Percentiles rank a stretch among this genome's conserved stretches.
phyloP scores from a whole-genome alignment of 2,888 invertebrate species.

The Sussaba pulchella region DNA sequence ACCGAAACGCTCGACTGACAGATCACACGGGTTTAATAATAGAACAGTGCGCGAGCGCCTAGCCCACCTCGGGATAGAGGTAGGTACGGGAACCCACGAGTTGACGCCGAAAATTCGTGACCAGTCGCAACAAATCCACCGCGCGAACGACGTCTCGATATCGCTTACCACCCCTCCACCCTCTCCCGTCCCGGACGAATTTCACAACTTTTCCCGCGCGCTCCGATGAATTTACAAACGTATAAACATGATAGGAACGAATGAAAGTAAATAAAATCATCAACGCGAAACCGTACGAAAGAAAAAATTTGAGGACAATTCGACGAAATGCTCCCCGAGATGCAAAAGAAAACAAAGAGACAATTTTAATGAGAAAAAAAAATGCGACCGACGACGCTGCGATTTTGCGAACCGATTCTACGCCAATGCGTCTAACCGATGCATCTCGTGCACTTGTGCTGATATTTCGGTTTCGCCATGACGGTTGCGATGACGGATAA shows the following conservation, averaged over 20 bases:
- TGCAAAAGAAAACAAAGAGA: neutral
- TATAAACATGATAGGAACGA: no score
- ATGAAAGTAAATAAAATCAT: no score
- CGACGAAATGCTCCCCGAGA: no score
- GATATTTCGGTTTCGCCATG: no score
- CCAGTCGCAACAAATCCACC: conserved; percentile 42
- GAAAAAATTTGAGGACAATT: neutral
- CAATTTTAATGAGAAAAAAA: no score
- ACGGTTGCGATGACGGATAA: no score
- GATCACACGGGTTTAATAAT: conserved; percentile 62
- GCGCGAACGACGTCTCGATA: conserved; percentile 12
- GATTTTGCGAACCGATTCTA: neutral
- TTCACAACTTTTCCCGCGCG: conserved; percentile 26
- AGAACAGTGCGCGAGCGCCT: conserved; percentile 52
- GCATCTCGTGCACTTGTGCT: conserved; percentile 7
- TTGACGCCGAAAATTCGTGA: conserved; percentile 30
- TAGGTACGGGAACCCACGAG: conserved; percentile 20
- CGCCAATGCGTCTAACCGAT: conserved; percentile 13
- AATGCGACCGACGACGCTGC: conserved; percentile 5
- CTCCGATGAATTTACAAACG: no score
- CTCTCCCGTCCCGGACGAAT: conserved; percentile 11
- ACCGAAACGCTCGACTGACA: conserved; percentile 56
- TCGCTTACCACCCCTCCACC: neutral
- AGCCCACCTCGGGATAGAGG: conserved; percentile 39
- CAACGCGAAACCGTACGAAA: no score